Base-by-base conservation (phyloP, 2,888 invertebrate species). In the Mesoligia furuncula region DNA sequence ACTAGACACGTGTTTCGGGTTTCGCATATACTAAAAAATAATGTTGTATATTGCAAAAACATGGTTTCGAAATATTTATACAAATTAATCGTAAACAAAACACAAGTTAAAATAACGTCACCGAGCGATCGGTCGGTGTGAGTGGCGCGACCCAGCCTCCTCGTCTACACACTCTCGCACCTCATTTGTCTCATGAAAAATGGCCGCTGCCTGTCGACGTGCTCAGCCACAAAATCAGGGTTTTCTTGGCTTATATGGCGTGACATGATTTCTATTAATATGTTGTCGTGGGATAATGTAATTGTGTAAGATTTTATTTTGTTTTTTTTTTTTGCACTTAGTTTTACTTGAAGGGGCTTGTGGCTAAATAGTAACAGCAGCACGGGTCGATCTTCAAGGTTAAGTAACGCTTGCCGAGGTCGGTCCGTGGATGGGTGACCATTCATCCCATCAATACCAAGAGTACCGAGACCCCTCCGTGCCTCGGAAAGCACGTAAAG, bases 121-220 rank as follows among this genome's bases (percentile, higher is more conserved):
- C n/a, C 66, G 31, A n/a, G 57, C 36, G 59, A 64, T 75, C 59
- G 77, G 73, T 66, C 57, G 48, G 24, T 57, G n/a, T 20, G 74
- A 36, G 36, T 36, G 36, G 36, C 36, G 36, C 6, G 36, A 59
- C 51, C 71, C 59, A 67, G 67, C 74, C 66, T 68, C 48, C 75
- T 79, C 76, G 67, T 65, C 79, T 77, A 68, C 76, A 77, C 39
- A 73, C 80, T 75, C 75, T 65, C 73, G 67, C 86, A 85, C 48
- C 79, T 87, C 86, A 87, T 87, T 87, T 84, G 83, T 68, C 81
- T 62, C 70, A 45, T 85, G 81, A 87, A 79, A 87, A 78, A 87
- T 87, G 76, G 51, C 51, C 59, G 72, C 45, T 45, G 65, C 57
- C 51, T 51, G 31, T 31, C 27, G 48, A 75, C 71, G 75, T 73